Evolutionary conservation across 2,797 vertebrate species (phyloP).

Genomic region (Urophycis tenuis): DNA sequence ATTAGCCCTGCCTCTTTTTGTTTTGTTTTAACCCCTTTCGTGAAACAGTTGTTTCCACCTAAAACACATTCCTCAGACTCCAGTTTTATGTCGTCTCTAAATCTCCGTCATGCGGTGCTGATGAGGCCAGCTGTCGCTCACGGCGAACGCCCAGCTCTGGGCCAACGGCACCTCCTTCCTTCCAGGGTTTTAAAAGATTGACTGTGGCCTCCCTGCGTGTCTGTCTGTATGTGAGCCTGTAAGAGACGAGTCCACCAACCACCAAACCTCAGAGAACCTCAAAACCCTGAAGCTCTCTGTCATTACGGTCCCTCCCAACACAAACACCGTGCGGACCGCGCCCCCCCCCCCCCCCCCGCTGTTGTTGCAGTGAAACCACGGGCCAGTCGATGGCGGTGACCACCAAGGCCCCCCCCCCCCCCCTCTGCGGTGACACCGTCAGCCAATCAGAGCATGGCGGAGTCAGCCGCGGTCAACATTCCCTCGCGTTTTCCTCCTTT

Average conservation of each 20-base stretch:
- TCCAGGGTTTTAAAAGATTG: too few species aligned
- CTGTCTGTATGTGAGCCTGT: too few species aligned
- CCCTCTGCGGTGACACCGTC: background rate
- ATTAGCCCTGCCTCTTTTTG: background rate
- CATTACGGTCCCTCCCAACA: slow-evolving; percentile 33
- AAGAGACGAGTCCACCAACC: background rate
- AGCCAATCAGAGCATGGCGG: slow-evolving; percentile 41
- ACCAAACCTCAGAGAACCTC: slow-evolving; percentile 26
- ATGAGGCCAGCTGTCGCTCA: background rate
- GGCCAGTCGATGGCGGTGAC: too few species aligned
- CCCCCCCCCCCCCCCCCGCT: background rate
- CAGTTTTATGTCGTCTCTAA: background rate
- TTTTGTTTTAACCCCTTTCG: background rate
- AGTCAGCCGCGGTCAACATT: slow-evolving; percentile 7
- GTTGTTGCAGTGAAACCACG: slow-evolving; percentile 15
- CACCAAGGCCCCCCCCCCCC: background rate
- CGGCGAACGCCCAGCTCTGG: background rate
- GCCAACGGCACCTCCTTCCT: background rate
- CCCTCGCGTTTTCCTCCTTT: slow-evolving; percentile 13
- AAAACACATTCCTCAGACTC: background rate
- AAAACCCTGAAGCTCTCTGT: slow-evolving; percentile 33
- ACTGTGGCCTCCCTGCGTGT: too few species aligned
- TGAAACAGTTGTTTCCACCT: background rate
- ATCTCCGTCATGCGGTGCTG: background rate
- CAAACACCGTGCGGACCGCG: slow-evolving; percentile 19